Conservation (phyloP, 2,888 invertebrate species). For the Malacosoma neustria region DNA sequence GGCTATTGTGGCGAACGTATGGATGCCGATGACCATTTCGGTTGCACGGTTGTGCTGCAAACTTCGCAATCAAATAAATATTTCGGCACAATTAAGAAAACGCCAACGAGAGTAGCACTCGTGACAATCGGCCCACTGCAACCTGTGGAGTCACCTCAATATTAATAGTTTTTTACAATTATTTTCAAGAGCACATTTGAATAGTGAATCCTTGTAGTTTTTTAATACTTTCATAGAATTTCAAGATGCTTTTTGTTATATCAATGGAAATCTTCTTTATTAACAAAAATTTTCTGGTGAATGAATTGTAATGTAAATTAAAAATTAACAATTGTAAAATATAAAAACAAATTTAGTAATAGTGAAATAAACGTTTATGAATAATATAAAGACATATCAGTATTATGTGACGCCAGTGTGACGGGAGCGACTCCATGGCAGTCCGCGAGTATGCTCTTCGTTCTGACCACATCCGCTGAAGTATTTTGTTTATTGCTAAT, state of each 20-base stretch:
- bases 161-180: constrained; percentile 18
- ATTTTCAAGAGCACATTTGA: too few relatives aligned
- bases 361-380: too few relatives aligned
- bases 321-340: too few relatives aligned
- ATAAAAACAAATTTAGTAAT: too few relatives aligned
- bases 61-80: constrained; percentile 74
- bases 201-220: too few relatives aligned
- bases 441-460: constrained; percentile 47
- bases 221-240: too few relatives aligned
- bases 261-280: too few relatives aligned
- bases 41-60: constrained; percentile 64
- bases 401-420: too few relatives aligned
- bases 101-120: constrained; percentile 70
- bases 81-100: constrained; percentile 76
- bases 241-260: too few relatives aligned
- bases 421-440: constrained; percentile 39
- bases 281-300: too few relatives aligned
- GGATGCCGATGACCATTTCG: constrained; percentile 73
- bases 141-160: constrained; percentile 36
- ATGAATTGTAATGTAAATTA: too few relatives aligned
- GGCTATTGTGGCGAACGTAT: constrained; percentile 50
- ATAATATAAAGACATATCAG: too few relatives aligned
- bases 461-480: constrained; percentile 74
- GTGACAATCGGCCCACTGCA: constrained; percentile 55
- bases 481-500: constrained; percentile 76